phyloP scores from a whole-genome alignment of 2,888 invertebrate genomes.

The Nomada fucata region DNA sequence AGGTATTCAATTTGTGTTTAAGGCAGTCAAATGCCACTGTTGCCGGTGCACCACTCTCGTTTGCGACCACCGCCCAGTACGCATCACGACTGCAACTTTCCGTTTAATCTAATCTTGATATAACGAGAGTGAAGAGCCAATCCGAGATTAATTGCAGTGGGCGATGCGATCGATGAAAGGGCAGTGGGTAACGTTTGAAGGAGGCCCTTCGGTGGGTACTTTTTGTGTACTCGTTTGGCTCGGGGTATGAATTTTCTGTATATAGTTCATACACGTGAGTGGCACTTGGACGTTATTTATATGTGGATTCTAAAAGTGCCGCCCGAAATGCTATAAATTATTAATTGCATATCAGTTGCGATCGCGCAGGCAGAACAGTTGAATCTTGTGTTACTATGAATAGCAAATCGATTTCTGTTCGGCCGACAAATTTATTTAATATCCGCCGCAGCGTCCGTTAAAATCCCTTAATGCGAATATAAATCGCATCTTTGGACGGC shows the following conservation, averaged over 20 bases:
- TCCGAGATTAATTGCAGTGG: slow-evolving; percentile 68
- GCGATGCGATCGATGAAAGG: slow-evolving; percentile 38
- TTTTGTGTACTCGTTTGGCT: slow-evolving; percentile 51
- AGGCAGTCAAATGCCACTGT: not conserved
- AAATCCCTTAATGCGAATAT: slow-evolving; percentile 68
- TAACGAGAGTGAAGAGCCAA: slow-evolving; percentile 18
- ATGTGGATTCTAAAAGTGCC: not conserved
- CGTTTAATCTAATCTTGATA: slow-evolving; percentile 55
- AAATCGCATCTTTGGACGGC: slow-evolving; percentile 60
- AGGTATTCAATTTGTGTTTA: slow-evolving; percentile 31
- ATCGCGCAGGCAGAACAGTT: not conserved
- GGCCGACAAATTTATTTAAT: slow-evolving; percentile 35
- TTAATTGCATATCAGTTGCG: not conserved
- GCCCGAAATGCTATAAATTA: too few relatives aligned
- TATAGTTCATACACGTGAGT: not conserved
- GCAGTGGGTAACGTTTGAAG: slow-evolving; percentile 34
- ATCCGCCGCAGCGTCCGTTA: slow-evolving; percentile 56
- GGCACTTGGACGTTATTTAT: not conserved
- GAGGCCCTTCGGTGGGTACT: not conserved
- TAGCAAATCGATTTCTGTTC: slow-evolving; percentile 3
- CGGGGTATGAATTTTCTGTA: not conserved
- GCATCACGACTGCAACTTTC: slow-evolving; percentile 6
- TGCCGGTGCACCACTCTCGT: not conserved
- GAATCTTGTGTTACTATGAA: not conserved
- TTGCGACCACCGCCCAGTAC: not conserved